Percentiles rank a stretch among this genome's conserved stretches.
Evolutionary conservation across 2,888 invertebrate species (phyloP).

Genomic region (Buathra laborator): DNA sequence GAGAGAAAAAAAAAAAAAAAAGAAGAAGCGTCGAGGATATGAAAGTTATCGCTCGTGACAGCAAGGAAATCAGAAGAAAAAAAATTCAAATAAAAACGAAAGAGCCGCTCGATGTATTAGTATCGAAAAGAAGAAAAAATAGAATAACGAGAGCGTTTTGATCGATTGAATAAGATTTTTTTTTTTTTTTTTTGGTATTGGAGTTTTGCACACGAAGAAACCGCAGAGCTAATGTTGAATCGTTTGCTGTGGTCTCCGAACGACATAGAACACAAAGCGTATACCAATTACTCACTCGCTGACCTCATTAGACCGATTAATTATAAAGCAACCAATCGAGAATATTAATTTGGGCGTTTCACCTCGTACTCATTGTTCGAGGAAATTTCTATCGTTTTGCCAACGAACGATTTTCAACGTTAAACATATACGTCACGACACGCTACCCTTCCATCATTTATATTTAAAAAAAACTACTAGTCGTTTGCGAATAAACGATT

Average conservation of each 20-base stretch:
- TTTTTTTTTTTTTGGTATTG: not conserved
- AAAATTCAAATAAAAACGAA: not conserved
- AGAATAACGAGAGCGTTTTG: not conserved
- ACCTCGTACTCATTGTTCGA: conserved; percentile 40
- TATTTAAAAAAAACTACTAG: conserved; percentile 26
- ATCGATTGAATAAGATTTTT: no score
- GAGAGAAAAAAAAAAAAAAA: conserved; percentile 7
- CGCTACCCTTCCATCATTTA: conserved; percentile 27
- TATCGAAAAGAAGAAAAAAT: not conserved
- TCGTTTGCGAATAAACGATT: conserved; percentile 32
- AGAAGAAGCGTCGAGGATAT: not conserved
- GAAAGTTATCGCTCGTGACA: conserved; percentile 61
- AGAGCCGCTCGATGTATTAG: not conserved
- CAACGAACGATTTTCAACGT: not conserved
- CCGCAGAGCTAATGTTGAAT: conserved; percentile 5
- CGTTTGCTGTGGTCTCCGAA: not conserved
- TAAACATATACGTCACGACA: not conserved
- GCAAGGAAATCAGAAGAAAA: conserved; percentile 47
- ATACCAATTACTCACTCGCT: conserved; percentile 57
- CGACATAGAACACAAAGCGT: conserved; percentile 3
- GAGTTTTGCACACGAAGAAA: conserved; percentile 10
- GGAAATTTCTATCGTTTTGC: conserved; percentile 12
- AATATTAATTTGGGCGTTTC: conserved; percentile 60
- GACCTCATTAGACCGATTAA: conserved; percentile 62
- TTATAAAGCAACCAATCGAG: conserved; percentile 52